Conservation (phyloP, 1,140 invertebrate species). For the Thalassaphorura encarpata region DNA sequence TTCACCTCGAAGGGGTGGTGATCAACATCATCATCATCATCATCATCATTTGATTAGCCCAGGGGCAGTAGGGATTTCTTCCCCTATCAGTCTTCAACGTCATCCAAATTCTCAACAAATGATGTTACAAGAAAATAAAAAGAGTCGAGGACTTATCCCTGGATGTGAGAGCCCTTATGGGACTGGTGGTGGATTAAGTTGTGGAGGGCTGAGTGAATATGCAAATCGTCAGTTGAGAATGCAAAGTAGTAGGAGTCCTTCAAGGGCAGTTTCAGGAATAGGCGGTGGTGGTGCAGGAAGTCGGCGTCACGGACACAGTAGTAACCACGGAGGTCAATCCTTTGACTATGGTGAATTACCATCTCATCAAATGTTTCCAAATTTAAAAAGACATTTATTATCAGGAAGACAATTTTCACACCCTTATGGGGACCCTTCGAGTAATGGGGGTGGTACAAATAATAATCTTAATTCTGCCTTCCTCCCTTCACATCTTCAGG, state of each 20-base stretch:
- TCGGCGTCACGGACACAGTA: not conserved
- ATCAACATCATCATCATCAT: not conserved
- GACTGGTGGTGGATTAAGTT: conserved; percentile 8
- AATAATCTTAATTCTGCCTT: conserved; percentile 10
- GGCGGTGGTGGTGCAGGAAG: not conserved
- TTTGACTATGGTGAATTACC: conserved; percentile 32
- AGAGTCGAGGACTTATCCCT: conserved; percentile 25
- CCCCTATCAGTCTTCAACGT: conserved; percentile 30
- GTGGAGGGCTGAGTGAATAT: not conserved
- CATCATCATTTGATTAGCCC: not conserved
- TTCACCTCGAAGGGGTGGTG: conserved; percentile 18
- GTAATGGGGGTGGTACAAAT: not conserved
- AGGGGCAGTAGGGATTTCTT: not conserved
- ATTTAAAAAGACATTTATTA: conserved; percentile 31
- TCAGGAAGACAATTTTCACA: conserved; percentile 20
- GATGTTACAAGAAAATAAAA: conserved; percentile 30
- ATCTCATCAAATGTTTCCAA: conserved; percentile 31
- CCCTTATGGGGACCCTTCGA: not conserved
- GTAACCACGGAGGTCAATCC: conserved; percentile 1
- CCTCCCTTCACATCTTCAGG: not conserved
- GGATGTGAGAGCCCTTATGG: conserved; percentile 28
- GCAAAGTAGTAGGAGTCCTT: not conserved
- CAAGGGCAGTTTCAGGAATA: not conserved
- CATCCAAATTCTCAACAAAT: conserved; percentile 25
- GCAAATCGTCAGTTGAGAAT: not conserved